phyloP scores from a whole-genome alignment of 2,113 vertebrate genomes.

The human (Homo sapiens) region GRCh38 chr9:93598501-93599000 shows the following conservation, averaged over 20 bases:
- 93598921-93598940: neutral
- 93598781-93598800: neutral
- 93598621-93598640: neutral
- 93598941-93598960: neutral
- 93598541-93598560: neutral
- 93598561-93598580: neutral
- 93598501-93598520: rapidly evolving
- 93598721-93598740: no score
- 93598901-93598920: neutral
- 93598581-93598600: neutral
- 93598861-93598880: no score
- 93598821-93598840: neutral
- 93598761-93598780: neutral
- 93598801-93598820: neutral
- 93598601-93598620: neutral
- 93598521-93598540: neutral
- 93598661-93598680: neutral
- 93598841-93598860: neutral
- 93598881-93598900: neutral
- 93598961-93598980: neutral
- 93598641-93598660: no score
- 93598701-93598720: neutral
- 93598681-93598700: neutral
- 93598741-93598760: neutral
- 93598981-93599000: neutral